A percentile compares a stretch with the other conserved stretches of the same genome.
phyloP scores from a whole-genome alignment of 2,113 vertebrate species.

The Gnathonemus echidnorhynchus region DNA sequence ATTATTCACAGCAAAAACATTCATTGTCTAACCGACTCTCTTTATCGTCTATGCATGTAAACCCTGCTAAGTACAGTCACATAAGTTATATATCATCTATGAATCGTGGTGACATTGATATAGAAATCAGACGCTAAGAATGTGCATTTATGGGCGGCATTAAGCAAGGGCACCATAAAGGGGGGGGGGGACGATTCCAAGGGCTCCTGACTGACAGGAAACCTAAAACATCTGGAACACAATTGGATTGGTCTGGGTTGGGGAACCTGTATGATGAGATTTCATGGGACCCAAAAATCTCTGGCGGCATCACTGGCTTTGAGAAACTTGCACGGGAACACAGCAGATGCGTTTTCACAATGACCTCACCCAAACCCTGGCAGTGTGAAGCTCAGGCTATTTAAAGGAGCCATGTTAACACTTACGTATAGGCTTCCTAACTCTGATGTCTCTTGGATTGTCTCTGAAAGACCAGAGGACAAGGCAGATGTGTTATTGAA shows the following conservation, averaged over 20 bases:
- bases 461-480: neutral
- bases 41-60: neutral
- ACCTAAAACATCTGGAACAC: neutral
- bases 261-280: neutral
- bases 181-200: too few relatives aligned
- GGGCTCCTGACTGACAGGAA: neutral
- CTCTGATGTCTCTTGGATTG: neutral
- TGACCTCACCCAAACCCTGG: neutral
- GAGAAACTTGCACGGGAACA: neutral
- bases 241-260: neutral
- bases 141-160: neutral
- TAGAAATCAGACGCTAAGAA: neutral
- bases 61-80: neutral
- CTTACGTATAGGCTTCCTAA: conserved; percentile 16
- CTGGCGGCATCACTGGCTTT: neutral
- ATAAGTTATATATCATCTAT: neutral
- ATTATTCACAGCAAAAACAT: neutral
- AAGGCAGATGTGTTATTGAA: neutral
- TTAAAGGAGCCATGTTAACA: neutral
- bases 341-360: neutral
- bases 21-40: neutral
- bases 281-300: neutral
- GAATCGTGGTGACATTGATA: neutral
- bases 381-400: neutral
- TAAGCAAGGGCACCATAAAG: neutral